Base-by-base conservation (phyloP, 2,888 invertebrate genomes). In the Yponomeuta cagnagella region DNA sequence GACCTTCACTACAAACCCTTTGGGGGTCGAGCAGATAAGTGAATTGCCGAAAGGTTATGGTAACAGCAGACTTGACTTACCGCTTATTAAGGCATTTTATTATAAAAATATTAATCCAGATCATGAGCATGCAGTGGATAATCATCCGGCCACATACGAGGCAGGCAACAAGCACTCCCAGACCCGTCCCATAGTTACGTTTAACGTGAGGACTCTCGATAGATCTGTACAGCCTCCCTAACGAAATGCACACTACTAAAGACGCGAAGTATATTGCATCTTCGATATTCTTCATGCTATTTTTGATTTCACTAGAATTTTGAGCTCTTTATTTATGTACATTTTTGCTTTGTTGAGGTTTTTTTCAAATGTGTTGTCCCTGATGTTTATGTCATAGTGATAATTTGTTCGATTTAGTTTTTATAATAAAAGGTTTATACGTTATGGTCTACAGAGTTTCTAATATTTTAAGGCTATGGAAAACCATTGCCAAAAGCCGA, bases 91-190 rank as follows among this genome's bases (percentile, higher is more conserved):
- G 80, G 76, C 87, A 92, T 76, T 93, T 89, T 71, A 96, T 93
- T 73, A 96, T 93, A 64, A 94, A 74, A 6, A 94, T 90, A 82
- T 95, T 95, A 30, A 95, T 88, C 76, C 93, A 80, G 48, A 94
- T 93, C 78, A 93, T 90, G 48, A 95, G 74, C 6, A 95, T 74
- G 0, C 93, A 92, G 80, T 96, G 95, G 70, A 93, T 77, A 33
- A 94, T 85, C 72, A 94, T 91, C 70, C 85, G 76, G 31, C 95
- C 94, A 71, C 95, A 95, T 43, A 95, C 93, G 31, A 94, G 77
- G 66, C 90, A 83, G 1, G 93, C 86, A 23, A 95, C 83, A 6
- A 93, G 71, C 43, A 95, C 77, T 5, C 96, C 96, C 9, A 95
- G 79, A 0, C 91, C 82, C 0, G 95, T 94, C 5, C 95, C 94